phyloP scores from a whole-genome alignment of 2,888 invertebrate species.

The Scotopteryx bipunctaria region DNA sequence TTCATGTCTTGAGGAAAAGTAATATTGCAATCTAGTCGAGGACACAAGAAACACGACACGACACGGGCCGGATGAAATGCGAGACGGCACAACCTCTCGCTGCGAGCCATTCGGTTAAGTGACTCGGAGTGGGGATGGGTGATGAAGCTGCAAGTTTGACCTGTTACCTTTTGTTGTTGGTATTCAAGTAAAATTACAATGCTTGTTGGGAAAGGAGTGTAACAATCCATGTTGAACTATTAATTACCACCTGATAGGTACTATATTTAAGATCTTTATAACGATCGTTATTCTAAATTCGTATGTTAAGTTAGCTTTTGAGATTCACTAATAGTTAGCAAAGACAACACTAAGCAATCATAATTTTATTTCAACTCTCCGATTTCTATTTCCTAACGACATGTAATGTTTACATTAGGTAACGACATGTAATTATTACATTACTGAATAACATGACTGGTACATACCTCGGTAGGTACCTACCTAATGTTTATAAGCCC shows the following conservation, averaged over 20 bases:
- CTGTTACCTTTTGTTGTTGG: conserved; percentile 51
- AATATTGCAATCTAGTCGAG: conserved; percentile 48
- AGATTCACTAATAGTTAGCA: too few relatives aligned
- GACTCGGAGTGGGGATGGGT: conserved; percentile 68
- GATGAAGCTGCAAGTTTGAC: conserved; percentile 67
- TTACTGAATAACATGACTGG: too few relatives aligned
- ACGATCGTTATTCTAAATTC: too few relatives aligned
- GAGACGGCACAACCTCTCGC: conserved; percentile 67
- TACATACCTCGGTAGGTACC: too few relatives aligned
- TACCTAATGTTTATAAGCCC: too few relatives aligned
- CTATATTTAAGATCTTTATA: too few relatives aligned
- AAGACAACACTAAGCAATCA: too few relatives aligned
- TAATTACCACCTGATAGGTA: too few relatives aligned
- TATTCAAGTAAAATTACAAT: conserved; percentile 25
- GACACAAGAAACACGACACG: conserved; percentile 71
- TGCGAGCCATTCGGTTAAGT: conserved; percentile 68
- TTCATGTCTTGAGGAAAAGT: conserved; percentile 62
- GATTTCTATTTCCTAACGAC: background rate
- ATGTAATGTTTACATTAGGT: too few relatives aligned
- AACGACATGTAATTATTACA: too few relatives aligned
- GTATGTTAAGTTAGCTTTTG: too few relatives aligned
- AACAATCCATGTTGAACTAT: background rate
- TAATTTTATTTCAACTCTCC: too few relatives aligned
- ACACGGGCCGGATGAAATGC: conserved; percentile 57
- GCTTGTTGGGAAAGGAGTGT: conserved; percentile 6